Percentiles rank a stretch among this genome's conserved stretches.
Conservation (phyloP, 2,888 invertebrate species). For the Synergus itoensis region DNA sequence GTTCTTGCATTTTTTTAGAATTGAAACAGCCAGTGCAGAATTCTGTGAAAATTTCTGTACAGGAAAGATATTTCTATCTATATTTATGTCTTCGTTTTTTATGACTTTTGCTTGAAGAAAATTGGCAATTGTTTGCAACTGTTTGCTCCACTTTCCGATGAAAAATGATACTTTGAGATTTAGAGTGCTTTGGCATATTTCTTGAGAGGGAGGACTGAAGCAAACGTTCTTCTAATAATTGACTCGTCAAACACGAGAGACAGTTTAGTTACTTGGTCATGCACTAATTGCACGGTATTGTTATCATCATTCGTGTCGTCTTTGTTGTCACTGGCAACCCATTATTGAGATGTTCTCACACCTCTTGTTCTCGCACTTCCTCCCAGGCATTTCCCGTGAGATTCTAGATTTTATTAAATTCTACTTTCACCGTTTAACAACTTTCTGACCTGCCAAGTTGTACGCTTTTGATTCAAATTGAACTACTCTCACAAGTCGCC, state of each 20-base stretch:
- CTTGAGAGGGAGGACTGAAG: neutral
- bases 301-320: conserved; percentile 29
- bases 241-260: conserved; percentile 21
- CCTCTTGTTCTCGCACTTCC: conserved; percentile 38
- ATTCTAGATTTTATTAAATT: conserved; percentile 63
- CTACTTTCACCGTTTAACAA: conserved; percentile 72
- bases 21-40: too few species aligned
- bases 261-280: conserved; percentile 60
- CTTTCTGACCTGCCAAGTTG: conserved; percentile 38
- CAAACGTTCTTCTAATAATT: neutral
- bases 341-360: conserved; percentile 41
- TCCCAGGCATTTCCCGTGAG: conserved; percentile 37
- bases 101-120: too few species aligned
- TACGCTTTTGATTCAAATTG: conserved; percentile 37
- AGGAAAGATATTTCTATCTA: too few species aligned
- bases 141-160: too few species aligned
- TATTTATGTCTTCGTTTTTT: too few species aligned
- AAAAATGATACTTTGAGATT: too few species aligned
- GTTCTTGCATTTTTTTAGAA: too few species aligned
- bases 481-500: conserved; percentile 23
- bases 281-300: conserved; percentile 65
- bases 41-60: too few species aligned
- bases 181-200: neutral
- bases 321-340: conserved; percentile 10
- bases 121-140: too few species aligned